phyloP scores from a whole-genome alignment of 2,113 vertebrate genomes.

The Nematolebias whitei region DNA sequence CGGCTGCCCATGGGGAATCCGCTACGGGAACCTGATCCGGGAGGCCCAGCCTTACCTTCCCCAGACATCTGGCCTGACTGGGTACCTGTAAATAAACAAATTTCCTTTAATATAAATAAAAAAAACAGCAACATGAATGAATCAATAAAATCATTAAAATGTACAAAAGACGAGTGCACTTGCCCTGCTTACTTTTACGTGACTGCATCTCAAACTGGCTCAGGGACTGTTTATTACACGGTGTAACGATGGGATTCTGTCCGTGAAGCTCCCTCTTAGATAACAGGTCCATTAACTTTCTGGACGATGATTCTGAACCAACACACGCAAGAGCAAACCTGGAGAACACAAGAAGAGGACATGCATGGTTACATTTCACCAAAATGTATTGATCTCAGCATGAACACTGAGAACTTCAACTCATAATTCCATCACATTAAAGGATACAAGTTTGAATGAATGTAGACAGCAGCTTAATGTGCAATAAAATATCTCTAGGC shows the following conservation, averaged over 20 bases:
- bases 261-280: conserved; percentile 97
- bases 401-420: no score
- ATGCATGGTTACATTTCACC: no score
- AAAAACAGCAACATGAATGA: background rate
- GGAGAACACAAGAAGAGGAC: conserved; percentile 4
- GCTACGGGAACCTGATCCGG: conserved; percentile 87
- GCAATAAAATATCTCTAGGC: no score
- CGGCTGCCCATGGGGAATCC: conserved; percentile 92
- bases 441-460: no score
- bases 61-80: conserved; percentile 99
- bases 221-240: conserved; percentile 98
- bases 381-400: no score
- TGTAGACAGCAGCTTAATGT: no score
- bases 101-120: no score
- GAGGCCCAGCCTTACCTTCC: conserved; percentile 97
- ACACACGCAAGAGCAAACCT: conserved; percentile 98
- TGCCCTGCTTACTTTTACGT: conserved; percentile 91
- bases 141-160: background rate
- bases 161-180: background rate
- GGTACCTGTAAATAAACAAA: conserved; percentile 80
- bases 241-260: conserved; percentile 97
- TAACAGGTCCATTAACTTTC: conserved; percentile 95
- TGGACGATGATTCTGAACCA: conserved; percentile 94
- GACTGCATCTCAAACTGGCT: conserved; percentile 99
- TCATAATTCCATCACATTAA: no score